A percentile compares a stretch with the other conserved stretches of the same genome.
phyloP scores from a whole-genome alignment of 2,113 vertebrate species.

The Sus scrofa region DNA sequence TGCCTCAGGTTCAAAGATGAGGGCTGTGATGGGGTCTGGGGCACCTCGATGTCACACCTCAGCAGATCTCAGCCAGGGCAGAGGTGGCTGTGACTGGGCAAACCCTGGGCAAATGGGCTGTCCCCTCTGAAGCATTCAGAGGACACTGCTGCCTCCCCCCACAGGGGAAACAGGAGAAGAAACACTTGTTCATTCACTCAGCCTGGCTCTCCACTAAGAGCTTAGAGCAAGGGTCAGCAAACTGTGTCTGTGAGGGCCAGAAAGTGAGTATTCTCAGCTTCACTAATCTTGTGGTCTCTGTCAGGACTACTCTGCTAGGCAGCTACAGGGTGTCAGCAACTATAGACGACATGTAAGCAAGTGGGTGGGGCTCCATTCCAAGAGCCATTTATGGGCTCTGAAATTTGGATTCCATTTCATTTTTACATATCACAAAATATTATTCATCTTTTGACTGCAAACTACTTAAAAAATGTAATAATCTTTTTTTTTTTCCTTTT shows the following conservation, averaged over 20 bases:
- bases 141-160: not conserved
- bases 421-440: not conserved
- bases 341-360: fast-evolving
- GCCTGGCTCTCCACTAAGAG: fast-evolving
- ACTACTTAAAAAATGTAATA: not conserved
- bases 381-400: not conserved
- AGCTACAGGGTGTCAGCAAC: fast-evolving
- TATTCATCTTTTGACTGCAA: not conserved
- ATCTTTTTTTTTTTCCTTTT: not conserved
- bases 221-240: not conserved
- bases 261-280: not conserved
- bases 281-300: not conserved
- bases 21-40: not conserved
- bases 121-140: not conserved
- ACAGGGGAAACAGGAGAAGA: not conserved
- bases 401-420: too few relatives aligned
- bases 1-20: not conserved
- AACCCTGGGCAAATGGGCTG: fast-evolving
- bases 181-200: not conserved
- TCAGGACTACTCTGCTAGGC: fast-evolving
- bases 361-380: fast-evolving
- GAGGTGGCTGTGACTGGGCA: not conserved
- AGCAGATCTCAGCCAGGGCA: not conserved
- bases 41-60: too few relatives aligned
- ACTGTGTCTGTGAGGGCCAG: not conserved